Evolutionary conservation across 2,888 invertebrate species (phyloP), one percentile per base, ranked within the genome.

Genomic region (Eurytoma adleriae): DNA sequence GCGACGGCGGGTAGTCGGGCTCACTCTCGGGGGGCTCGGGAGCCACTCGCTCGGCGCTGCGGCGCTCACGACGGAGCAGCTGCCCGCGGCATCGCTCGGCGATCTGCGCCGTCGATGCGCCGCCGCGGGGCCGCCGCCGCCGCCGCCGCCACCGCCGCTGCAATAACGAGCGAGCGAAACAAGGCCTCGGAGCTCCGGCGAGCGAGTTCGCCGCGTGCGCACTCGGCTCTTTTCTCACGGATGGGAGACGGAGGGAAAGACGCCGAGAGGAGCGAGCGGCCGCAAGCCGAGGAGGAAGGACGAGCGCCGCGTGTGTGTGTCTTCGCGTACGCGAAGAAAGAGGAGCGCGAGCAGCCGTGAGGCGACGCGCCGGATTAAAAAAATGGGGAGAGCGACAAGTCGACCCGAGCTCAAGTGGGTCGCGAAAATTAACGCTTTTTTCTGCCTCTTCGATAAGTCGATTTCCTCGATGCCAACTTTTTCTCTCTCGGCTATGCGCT

Each of bases 181-280:
- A 72, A 81, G 81, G 78, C 73, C 70, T 78, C 62, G 62, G 62
- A 27, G 27, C 24, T 27, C 61, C 24, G 27, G 40, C 64, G 64
- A 27, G 62, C 14, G 62, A 62, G 40, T 64, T 40, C 40, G 40
- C 20, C 16, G 67, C 52, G 1, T 40, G 24, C 69, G 10, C 68
- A 61, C 27, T 14, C 48, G 74, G 69, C 52, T 56, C 57, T 71
- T 40, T 80, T 72, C 80, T 76, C 78, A 75, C 80, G 79, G 82
- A 81, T 89, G 76, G 40, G 40, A 78, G 79, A 80, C 69, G 72
- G 71, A 81, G 78, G 57, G 76, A 59, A 67, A 72, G 73, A 75
- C 57, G 81, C 59, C 27, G 56, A 61, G 70, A 64, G 57, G 54
- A 27, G 30, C 27, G 52, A n/a, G 24, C 62, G 20, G 52, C 20